Base-by-base conservation (phyloP, 2,888 invertebrate genomes). In the Petrolisthes cinctipes region DNA sequence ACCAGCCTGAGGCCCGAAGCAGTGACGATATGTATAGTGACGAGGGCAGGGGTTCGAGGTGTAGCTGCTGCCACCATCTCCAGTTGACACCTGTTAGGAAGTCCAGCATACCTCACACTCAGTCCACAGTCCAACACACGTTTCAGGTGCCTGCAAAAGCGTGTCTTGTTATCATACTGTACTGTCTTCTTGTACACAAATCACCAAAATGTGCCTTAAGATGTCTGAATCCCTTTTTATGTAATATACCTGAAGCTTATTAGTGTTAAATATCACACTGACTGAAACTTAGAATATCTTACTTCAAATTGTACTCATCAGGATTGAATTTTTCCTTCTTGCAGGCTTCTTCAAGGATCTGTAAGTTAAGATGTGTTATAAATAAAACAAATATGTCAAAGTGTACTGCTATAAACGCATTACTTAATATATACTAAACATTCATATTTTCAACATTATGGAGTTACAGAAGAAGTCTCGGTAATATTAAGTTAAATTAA, bases 21-120 rank as follows among this genome's bases (percentile, higher is more conserved):
- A 14, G 86, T 85, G 20, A 73, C 87, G 56, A 89, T 61, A 71
- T 85, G 85, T 4, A 89, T 86, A 56, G 53, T 85, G n/a, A 89
- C 85, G 81, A n/a, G 37, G 54, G 68, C 56, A 0, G 82, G 37
- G n/a, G 71, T 71, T 3, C 89, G 81, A 23, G 84, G 85, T 20
- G 54, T 75, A 4, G 82, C 75, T 9, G 82, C 56, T 85, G 92
- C 92, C 11, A 92, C 92, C 89, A 98, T 95, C 94, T 98, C 98
- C 82, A 98, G 93, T 85, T 95, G 95, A 75, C 97, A 98, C 94
- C 97, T 98, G 93, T 98, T 98, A 4, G 98, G 96, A 86, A 98
- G 93, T 61, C 97, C 97, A 85, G 97, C 95, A 93, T 97, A 97
- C 53, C 97, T 95, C 86, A 98, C 94, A 84, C 96, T 95, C 75